These are phyloP conservation scores for Phrixothrix hirtus DNA, from an alignment of 2,888 invertebrate species.

Conservation along the genomic window DNA sequence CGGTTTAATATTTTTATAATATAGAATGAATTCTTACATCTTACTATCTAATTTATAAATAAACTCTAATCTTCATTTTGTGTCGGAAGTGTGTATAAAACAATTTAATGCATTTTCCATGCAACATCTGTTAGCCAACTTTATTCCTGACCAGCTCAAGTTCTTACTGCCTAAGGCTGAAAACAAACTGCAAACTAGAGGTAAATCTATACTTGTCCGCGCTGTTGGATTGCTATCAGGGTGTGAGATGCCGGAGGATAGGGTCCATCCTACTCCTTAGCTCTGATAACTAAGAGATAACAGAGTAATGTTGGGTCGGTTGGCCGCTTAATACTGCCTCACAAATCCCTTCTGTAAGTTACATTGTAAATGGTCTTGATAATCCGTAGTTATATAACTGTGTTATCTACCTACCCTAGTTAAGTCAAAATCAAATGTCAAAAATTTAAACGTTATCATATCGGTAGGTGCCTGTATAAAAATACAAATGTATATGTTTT, in stretches of 20 bases:
- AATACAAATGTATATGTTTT: constrained; percentile 19
- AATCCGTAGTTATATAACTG: constrained; percentile 53
- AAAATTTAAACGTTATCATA: too few species aligned
- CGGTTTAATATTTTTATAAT: too few species aligned
- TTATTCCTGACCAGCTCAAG: constrained; percentile 30
- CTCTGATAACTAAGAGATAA: constrained; percentile 45
- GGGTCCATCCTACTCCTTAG: constrained; percentile 34
- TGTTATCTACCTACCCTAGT: constrained; percentile 54
- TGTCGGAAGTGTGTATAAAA: neutral
- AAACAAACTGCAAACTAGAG: constrained; percentile 34
- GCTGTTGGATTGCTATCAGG: constrained; percentile 36
- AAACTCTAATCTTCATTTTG: neutral
- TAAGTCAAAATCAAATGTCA: constrained; percentile 34
- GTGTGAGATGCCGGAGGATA: constrained; percentile 28
- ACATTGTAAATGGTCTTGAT: constrained; percentile 44
- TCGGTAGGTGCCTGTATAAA: too few species aligned
- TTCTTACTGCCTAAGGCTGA: constrained; percentile 23
- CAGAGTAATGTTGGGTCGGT: constrained; percentile 46
- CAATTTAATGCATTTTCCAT: constrained; percentile 14
- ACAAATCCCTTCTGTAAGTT: constrained; percentile 48
- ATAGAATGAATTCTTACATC: too few species aligned
- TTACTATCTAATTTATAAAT: too few species aligned
- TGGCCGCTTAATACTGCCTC: constrained; percentile 44
- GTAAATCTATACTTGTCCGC: constrained; percentile 39
- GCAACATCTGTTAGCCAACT: constrained; percentile 13